Evolutionary conservation across 2,113 vertebrate genomes (phyloP).

Genomic region (Platycercus adscitus): DNA sequence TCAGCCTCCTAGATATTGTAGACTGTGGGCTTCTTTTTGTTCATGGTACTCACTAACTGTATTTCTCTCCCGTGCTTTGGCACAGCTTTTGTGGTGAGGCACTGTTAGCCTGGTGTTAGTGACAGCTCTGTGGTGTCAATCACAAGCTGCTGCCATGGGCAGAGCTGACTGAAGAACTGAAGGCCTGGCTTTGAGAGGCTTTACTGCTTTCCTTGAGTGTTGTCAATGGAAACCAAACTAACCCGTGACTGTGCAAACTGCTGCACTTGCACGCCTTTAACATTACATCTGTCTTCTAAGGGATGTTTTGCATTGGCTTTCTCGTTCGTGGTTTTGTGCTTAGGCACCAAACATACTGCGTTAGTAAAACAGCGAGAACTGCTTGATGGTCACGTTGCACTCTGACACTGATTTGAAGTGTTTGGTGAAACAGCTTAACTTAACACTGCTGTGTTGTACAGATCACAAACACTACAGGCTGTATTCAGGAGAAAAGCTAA

Average conservation of each 20-base stretch:
- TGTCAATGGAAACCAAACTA: neutral
- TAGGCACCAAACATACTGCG: neutral
- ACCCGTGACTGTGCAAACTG: neutral
- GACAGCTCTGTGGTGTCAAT: neutral
- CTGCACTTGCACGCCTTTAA: neutral
- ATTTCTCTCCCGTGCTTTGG: neutral
- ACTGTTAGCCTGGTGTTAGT: neutral
- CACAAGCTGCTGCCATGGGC: neutral
- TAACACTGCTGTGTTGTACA: accelerated
- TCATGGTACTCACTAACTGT: neutral
- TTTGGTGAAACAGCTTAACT: neutral
- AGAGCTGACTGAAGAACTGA: neutral
- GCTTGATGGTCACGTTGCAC: neutral
- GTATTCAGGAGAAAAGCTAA: neutral
- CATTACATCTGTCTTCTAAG: neutral
- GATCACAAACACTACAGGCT: neutral
- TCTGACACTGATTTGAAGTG: neutral
- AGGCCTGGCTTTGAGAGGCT: neutral
- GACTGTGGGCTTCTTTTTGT: neutral
- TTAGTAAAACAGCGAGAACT: neutral
- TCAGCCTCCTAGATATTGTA: neutral
- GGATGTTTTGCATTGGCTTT: neutral
- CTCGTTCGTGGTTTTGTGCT: neutral
- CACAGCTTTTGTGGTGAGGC: neutral
- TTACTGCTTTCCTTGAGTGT: neutral